Conservation (phyloP, 2,797 vertebrate species). For the Coregonus suidteri region DNA sequence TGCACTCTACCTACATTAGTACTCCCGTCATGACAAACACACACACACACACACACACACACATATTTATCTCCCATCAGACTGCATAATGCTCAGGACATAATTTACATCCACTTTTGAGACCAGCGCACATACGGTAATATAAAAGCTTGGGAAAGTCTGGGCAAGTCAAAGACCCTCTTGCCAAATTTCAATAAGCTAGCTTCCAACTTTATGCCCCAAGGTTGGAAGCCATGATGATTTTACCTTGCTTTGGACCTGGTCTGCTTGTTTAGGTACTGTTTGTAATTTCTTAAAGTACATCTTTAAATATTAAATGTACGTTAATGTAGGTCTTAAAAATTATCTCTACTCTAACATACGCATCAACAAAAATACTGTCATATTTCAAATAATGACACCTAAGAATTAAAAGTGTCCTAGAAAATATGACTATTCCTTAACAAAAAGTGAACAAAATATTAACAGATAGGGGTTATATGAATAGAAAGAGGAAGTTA, state of each 20-base stretch:
- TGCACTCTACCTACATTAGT: neutral
- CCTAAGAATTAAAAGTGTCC: neutral
- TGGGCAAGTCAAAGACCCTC: conserved; percentile 60
- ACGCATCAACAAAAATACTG: neutral
- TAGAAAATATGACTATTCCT: neutral
- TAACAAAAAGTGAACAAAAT: neutral
- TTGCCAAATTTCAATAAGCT: conserved; percentile 70
- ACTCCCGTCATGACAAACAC: too few species aligned
- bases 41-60: too few species aligned
- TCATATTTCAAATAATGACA: neutral
- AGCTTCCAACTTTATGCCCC: conserved; percentile 59
- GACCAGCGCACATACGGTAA: conserved; percentile 76
- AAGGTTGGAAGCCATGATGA: conserved; percentile 68
- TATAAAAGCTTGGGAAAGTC: conserved; percentile 71
- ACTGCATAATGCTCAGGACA: conserved; percentile 49
- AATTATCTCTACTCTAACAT: neutral
- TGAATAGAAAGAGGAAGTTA: neutral
- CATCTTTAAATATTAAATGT: conserved; percentile 31
- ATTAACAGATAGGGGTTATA: too few species aligned
- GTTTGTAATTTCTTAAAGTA: neutral
- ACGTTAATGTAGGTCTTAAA: neutral
- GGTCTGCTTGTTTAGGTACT: conserved; percentile 63
- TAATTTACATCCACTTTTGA: conserved; percentile 79
- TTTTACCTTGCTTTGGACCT: conserved; percentile 63
- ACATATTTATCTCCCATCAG: conserved; percentile 77